phyloP scores from a whole-genome alignment of 2,888 invertebrate species.

The Nebria brevicollis region DNA sequence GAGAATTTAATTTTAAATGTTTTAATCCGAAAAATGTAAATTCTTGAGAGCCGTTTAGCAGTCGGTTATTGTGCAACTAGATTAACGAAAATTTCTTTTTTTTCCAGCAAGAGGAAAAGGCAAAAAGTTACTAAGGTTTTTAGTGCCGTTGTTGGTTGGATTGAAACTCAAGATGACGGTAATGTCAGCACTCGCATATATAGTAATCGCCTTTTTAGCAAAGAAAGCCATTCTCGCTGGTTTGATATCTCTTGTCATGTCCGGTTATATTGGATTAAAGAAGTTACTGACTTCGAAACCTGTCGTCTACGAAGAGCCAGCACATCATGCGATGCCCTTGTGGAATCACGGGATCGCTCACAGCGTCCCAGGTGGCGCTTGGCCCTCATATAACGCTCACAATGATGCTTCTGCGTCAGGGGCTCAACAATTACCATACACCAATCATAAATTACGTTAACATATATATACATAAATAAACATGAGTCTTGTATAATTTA shows the following conservation, averaged over 20 bases:
- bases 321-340: constrained; percentile 26
- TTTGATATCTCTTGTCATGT: constrained; percentile 69
- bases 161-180: constrained; percentile 70
- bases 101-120: constrained; percentile 68
- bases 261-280: constrained; percentile 62
- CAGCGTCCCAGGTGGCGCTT: constrained; percentile 1
- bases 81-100: background rate
- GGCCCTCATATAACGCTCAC: constrained; percentile 17
- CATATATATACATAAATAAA: background rate
- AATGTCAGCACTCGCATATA: constrained; percentile 66
- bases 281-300: constrained; percentile 51
- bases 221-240: constrained; percentile 73
- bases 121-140: constrained; percentile 65
- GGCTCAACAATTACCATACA: constrained; percentile 31
- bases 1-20: no score
- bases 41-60: background rate
- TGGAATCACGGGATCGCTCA: constrained; percentile 21
- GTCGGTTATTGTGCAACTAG: background rate
- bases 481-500: background rate
- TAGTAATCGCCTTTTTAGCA: constrained; percentile 70
- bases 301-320: constrained; percentile 52
- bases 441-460: constrained; percentile 3
- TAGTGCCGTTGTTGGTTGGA: constrained; percentile 69
- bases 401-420: constrained; percentile 12
- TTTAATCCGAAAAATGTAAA: no score